Percentiles rank a stretch among this genome's conserved stretches.
phyloP scores from a whole-genome alignment of 1,140 invertebrate genomes.

The Babylonia areolata region DNA sequence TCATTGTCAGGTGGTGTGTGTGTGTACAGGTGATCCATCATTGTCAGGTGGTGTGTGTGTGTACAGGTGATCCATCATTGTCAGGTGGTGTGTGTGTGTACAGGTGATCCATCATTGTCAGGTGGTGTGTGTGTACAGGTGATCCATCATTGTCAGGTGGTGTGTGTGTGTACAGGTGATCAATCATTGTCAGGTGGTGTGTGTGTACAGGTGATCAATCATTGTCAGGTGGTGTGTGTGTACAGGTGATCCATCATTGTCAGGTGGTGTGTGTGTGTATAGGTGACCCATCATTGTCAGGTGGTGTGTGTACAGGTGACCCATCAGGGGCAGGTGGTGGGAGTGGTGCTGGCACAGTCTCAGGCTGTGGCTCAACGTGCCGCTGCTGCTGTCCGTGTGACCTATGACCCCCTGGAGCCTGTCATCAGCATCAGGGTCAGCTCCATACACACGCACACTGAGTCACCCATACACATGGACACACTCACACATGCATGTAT shows the following conservation, averaged over 20 bases:
- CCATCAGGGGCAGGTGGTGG: slow-evolving; percentile 68
- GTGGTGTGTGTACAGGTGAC: slow-evolving; percentile 78
- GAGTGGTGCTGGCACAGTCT: slow-evolving; percentile 66
- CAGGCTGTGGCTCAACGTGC: slow-evolving; percentile 68
- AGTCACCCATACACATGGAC: background rate
- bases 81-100: too few relatives aligned
- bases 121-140: too few relatives aligned
- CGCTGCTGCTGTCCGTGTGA: slow-evolving; percentile 61
- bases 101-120: too few relatives aligned
- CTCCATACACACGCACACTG: background rate
- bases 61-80: too few relatives aligned
- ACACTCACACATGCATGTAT: background rate
- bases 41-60: too few relatives aligned
- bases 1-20: too few relatives aligned
- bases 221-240: background rate
- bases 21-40: too few relatives aligned
- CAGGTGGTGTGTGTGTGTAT: slow-evolving; percentile 7
- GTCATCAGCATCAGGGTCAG: slow-evolving; percentile 87
- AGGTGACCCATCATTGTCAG: background rate
- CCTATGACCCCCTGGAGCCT: slow-evolving; percentile 78
- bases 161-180: too few relatives aligned
- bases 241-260: too few relatives aligned
- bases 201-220: background rate
- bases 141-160: too few relatives aligned
- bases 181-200: too few relatives aligned